Percentiles rank a stretch among this genome's conserved stretches.
Evolutionary conservation across 2,888 invertebrate species (phyloP).

Genomic region (Pheosia gnoma): DNA sequence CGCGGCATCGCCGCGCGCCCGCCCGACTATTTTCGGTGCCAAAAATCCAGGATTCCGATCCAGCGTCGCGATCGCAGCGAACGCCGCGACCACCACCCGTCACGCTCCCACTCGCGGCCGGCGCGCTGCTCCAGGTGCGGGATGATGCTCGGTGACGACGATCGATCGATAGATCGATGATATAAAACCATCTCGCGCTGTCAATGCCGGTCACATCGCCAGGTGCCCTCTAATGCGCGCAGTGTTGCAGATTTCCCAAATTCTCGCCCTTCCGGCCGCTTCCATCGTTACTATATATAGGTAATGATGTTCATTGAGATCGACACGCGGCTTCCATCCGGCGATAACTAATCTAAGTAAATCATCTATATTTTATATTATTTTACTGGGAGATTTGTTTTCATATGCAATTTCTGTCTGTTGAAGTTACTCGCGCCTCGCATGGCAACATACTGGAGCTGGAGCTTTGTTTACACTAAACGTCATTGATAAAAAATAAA

Average conservation of each 20-base stretch:
- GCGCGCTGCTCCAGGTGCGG: conserved; percentile 21
- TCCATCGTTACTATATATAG: conserved; percentile 46
- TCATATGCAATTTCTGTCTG: too few relatives aligned
- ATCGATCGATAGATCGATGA: conserved; percentile 47
- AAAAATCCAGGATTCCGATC: conserved; percentile 80
- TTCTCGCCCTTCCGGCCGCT: conserved; percentile 43
- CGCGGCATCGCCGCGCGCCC: conserved; percentile 67
- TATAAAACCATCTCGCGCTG: conserved; percentile 43
- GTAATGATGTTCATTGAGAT: conserved; percentile 38
- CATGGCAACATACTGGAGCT: too few relatives aligned
- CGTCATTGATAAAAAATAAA: too few relatives aligned
- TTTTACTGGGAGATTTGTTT: too few relatives aligned
- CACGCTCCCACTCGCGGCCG: conserved; percentile 63
- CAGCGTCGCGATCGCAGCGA: conserved; percentile 63
- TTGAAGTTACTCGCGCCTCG: too few relatives aligned
- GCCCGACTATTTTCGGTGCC: conserved; percentile 83
- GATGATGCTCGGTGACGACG: conserved; percentile 34
- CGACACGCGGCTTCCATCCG: conserved; percentile 32
- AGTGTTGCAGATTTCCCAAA: conserved; percentile 43
- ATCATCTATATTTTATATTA: too few relatives aligned
- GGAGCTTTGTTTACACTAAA: too few relatives aligned
- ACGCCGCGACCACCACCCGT: conserved; percentile 52
- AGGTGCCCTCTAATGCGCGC: conserved; percentile 12
- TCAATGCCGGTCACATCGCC: conserved; percentile 49
- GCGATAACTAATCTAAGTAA: conserved; percentile 21